These are phyloP conservation scores for Callithrix jacchus DNA, from an alignment of 2,113 vertebrate genomes.

Conservation along the genomic window DNA sequence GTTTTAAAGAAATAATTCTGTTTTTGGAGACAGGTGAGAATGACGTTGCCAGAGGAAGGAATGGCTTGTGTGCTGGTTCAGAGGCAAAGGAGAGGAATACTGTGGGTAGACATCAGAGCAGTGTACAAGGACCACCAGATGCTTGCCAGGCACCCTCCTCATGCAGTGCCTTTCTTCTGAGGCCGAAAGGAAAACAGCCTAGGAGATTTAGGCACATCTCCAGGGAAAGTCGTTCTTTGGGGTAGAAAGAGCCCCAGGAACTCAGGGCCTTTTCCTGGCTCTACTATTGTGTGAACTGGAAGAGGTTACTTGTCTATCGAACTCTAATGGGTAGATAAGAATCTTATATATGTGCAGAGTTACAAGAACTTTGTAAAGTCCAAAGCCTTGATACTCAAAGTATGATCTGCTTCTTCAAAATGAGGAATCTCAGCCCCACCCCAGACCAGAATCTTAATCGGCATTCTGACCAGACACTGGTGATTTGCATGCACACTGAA, in stretches of 20 bases:
- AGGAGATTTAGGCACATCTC: not conserved
- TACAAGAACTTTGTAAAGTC: not conserved
- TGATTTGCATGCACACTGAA: not conserved
- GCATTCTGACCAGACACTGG: not conserved
- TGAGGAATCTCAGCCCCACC: not conserved
- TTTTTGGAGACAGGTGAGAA: not conserved
- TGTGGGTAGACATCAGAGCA: no score
- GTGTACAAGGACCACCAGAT: fast-evolving
- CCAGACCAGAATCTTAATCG: not conserved
- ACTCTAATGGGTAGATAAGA: not conserved
- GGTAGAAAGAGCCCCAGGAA: not conserved
- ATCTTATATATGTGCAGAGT: not conserved
- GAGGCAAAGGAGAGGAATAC: not conserved
- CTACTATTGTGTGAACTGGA: not conserved
- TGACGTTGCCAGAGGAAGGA: not conserved
- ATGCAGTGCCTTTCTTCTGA: not conserved
- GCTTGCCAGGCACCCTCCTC: no score
- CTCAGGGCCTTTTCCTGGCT: not conserved
- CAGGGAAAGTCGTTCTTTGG: not conserved
- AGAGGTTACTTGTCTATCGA: not conserved
- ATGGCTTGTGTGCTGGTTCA: not conserved
- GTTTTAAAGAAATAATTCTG: not conserved
- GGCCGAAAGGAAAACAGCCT: not conserved
- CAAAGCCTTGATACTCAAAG: not conserved
- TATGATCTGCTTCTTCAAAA: not conserved